Evolutionary conservation across 2,888 invertebrate species (phyloP).

Genomic region (Glyphotaelius pellucidus): DNA sequence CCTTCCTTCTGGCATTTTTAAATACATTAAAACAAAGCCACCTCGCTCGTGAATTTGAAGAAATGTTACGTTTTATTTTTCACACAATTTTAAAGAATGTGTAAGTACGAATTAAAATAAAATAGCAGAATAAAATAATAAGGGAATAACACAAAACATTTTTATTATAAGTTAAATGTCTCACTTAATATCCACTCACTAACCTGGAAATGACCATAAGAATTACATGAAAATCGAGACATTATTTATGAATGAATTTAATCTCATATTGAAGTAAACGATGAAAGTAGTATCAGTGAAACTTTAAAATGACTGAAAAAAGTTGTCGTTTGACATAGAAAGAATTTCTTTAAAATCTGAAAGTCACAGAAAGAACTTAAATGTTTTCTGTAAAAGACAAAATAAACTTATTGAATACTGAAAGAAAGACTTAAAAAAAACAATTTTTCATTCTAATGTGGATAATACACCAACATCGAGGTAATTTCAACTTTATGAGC

Average conservation of each 20-base stretch:
- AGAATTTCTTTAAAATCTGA: too few relatives aligned
- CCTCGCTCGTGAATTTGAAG: not conserved
- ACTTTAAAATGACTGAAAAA: not conserved
- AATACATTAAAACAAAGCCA: too few relatives aligned
- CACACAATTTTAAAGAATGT: not conserved
- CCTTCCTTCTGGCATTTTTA: too few relatives aligned
- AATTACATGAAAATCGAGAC: not conserved
- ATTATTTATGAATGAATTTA: not conserved
- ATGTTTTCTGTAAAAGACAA: too few relatives aligned
- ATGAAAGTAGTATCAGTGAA: not conserved
- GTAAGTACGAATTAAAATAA: not conserved
- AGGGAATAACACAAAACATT: not conserved
- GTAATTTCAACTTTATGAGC: too few relatives aligned
- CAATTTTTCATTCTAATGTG: too few relatives aligned
- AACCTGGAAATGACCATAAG: not conserved
- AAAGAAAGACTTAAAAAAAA: too few relatives aligned
- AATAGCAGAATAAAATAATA: not conserved
- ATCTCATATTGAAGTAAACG: not conserved
- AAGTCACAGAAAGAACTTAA: too few relatives aligned
- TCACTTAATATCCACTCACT: too few relatives aligned
- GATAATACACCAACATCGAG: too few relatives aligned
- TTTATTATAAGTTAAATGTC: not conserved
- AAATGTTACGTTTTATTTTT: not conserved
- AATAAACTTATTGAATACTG: too few relatives aligned
- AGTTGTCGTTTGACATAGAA: too few relatives aligned